phyloP scores from a whole-genome alignment of 2,888 invertebrate species.

The Pachycephus smyrnensis region DNA sequence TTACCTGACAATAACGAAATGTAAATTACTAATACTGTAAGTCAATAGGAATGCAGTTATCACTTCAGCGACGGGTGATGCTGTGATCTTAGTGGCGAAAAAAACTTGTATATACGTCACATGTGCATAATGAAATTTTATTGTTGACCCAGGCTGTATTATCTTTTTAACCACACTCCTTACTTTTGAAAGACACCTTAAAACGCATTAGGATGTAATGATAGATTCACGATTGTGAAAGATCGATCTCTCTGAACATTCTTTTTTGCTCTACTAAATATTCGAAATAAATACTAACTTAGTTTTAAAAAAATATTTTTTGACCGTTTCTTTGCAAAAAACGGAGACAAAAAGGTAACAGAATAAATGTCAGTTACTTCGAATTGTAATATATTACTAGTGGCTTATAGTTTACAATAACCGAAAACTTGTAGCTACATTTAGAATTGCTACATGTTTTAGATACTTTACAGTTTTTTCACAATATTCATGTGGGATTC shows the following conservation, averaged over 20 bases:
- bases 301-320: not conserved
- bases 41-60: slow-evolving; percentile 3
- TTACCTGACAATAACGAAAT: slow-evolving; percentile 29
- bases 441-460: slow-evolving; percentile 39
- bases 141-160: slow-evolving; percentile 7
- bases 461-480: slow-evolving; percentile 13
- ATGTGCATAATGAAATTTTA: slow-evolving; percentile 18
- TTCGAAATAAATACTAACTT: not conserved
- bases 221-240: not conserved
- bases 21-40: slow-evolving; percentile 20
- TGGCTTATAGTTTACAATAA: slow-evolving; percentile 47
- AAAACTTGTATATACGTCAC: slow-evolving; percentile 12
- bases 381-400: slow-evolving; percentile 49
- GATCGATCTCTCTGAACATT: not conserved
- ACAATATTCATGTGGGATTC: not conserved
- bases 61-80: not conserved
- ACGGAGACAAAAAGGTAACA: slow-evolving; percentile 30
- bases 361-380: slow-evolving; percentile 23
- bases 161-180: not conserved
- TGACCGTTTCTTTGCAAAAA: slow-evolving; percentile 7
- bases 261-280: not conserved
- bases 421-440: slow-evolving; percentile 39
- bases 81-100: not conserved
- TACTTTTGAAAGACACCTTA: not conserved
- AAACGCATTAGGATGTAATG: not conserved